A percentile compares a stretch with the other conserved stretches of the same genome.
Conservation (phyloP, 2,113 vertebrate genomes). For the Tonatia bakeri region DNA sequence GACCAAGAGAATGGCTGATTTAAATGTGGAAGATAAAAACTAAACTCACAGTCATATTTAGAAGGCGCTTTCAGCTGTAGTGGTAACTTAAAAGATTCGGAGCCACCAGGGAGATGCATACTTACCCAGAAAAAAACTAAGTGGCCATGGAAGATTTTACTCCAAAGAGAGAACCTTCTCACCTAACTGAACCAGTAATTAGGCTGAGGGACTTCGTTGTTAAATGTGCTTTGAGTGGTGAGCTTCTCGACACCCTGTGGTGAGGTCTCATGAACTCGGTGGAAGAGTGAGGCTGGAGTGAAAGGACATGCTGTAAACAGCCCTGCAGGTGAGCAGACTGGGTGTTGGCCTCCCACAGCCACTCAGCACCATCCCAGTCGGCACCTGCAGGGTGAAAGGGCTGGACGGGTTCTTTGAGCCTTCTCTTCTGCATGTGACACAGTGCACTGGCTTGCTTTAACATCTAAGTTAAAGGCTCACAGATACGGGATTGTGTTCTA, state of each 20-base stretch:
- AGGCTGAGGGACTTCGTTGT: conserved; percentile 1
- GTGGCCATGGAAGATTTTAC: conserved; percentile 5
- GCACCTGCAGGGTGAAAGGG: not conserved
- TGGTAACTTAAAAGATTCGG: conserved; percentile 24
- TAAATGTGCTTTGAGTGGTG: conserved; percentile 32
- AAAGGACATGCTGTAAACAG: not conserved
- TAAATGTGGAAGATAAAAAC: not conserved
- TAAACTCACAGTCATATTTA: not conserved
- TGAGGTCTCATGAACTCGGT: conserved; percentile 9
- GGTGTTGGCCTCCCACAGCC: not conserved
- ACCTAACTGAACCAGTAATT: not conserved
- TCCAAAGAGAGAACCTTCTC: not conserved
- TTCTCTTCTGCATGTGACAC: not conserved
- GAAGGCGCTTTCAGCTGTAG: not conserved
- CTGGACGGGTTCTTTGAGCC: not conserved
- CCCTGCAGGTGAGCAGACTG: not conserved
- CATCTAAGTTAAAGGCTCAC: not conserved
- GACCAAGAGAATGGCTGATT: not conserved
- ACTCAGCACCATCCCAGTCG: not conserved
- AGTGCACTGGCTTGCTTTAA: not conserved
- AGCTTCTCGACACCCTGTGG: conserved; percentile 12
- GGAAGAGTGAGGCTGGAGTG: not conserved
- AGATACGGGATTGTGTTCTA: not conserved
- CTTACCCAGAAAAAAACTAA: conserved; percentile 14
- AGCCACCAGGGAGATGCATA: not conserved